Evolutionary conservation across 2,113 vertebrate genomes (phyloP).

Genomic region (Eretmochelys imbricata): DNA sequence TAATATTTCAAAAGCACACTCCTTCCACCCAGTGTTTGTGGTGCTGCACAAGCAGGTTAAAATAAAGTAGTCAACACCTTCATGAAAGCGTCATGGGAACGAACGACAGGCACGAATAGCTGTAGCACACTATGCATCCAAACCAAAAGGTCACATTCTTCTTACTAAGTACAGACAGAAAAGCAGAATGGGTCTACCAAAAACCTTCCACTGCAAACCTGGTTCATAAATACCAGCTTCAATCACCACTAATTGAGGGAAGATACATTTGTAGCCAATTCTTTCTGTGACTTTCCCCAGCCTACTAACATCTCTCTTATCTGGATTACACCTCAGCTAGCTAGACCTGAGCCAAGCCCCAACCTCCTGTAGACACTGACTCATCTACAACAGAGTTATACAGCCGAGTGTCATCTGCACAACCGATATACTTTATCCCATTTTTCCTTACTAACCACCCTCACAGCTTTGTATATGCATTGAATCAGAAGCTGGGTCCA

Average conservation of each 20-base stretch:
- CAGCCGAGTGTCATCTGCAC: not conserved
- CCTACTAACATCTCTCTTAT: not conserved
- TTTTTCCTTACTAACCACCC: not conserved
- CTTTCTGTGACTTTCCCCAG: not conserved
- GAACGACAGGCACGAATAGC: not conserved
- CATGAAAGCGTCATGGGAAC: not conserved
- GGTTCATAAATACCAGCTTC: not conserved
- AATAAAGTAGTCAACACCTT: not conserved
- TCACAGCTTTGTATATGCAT: not conserved
- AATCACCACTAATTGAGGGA: not conserved
- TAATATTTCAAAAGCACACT: not conserved
- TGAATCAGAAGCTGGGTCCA: not conserved
- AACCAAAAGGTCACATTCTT: not conserved
- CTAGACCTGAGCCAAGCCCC: not conserved
- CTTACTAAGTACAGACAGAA: not conserved
- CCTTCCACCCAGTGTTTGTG: not conserved
- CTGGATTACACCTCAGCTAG: not conserved
- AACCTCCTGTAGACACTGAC: not conserved
- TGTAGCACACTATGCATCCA: not conserved
- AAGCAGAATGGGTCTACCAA: not conserved
- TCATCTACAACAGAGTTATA: not conserved
- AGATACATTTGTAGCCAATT: not conserved
- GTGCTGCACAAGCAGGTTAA: not conserved
- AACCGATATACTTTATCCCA: not conserved
- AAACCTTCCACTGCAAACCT: not conserved